A percentile compares a stretch with the other conserved stretches of the same genome.
Conservation (phyloP, 2,888 invertebrate genomes). For the Amiota mariae region DNA sequence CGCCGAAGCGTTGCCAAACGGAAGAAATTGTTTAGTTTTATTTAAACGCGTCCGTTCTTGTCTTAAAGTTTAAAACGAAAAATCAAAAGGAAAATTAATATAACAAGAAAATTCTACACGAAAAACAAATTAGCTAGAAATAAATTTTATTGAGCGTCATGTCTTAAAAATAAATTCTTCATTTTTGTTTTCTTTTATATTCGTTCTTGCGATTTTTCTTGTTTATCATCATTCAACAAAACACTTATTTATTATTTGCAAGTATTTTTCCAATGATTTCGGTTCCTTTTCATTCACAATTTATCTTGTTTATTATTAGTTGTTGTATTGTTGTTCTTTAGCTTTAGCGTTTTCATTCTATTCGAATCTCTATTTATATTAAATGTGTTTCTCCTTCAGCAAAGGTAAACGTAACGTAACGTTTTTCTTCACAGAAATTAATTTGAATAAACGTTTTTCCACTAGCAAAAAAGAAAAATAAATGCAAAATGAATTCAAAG, state of each 20-base stretch:
- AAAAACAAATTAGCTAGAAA: conserved; percentile 9
- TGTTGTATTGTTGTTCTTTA: background rate
- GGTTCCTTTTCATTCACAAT: background rate
- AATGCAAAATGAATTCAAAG: no score
- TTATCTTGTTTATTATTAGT: conserved; percentile 5
- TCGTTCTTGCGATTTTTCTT: conserved; percentile 22
- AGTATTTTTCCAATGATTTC: background rate
- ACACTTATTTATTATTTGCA: background rate
- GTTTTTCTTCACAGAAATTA: background rate
- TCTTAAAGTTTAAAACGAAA: no score
- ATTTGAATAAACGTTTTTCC: no score
- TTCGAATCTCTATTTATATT: background rate
- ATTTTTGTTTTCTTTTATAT: conserved; percentile 27
- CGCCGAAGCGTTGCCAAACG: conserved; percentile 9
- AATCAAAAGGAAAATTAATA: no score
- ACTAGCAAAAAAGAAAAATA: no score
- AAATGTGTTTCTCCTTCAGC: background rate
- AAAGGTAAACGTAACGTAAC: background rate
- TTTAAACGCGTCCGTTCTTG: background rate
- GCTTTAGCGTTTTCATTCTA: background rate
- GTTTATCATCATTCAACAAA: conserved; percentile 17
- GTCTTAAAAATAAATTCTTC: conserved; percentile 13
- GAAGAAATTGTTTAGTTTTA: conserved; percentile 20
- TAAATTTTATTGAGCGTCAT: conserved; percentile 3
- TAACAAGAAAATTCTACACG: background rate